phyloP scores from a whole-genome alignment of 2,888 invertebrate genomes.

The Leucoptera coffeella region DNA sequence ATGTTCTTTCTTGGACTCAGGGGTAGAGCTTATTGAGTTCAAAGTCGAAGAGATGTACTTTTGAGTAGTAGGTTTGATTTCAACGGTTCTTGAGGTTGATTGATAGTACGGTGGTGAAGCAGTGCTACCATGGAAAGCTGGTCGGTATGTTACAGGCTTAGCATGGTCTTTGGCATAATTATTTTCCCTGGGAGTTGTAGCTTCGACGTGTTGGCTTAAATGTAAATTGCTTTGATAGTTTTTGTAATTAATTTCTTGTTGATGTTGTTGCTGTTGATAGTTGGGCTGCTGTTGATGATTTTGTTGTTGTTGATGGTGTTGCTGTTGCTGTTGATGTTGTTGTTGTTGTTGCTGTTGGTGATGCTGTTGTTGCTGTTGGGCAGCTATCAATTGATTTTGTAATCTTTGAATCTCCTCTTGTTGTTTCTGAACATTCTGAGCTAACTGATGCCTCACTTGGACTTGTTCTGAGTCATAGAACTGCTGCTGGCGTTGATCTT shows the following conservation, averaged over 20 bases:
- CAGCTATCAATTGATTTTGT: constrained; percentile 27
- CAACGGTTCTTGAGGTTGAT: constrained; percentile 34
- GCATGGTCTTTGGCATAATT: constrained; percentile 36
- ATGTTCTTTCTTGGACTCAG: constrained; percentile 38
- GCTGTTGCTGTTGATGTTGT: constrained; percentile 6
- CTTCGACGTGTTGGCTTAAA: constrained; percentile 23
- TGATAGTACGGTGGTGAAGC: constrained; percentile 28
- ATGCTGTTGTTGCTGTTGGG: constrained; percentile 29
- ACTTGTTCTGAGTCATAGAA: constrained; percentile 29
- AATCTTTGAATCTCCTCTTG: constrained; percentile 46
- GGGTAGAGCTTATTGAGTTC: constrained; percentile 35
- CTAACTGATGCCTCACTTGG: constrained; percentile 32
- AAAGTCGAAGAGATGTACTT: constrained; percentile 40
- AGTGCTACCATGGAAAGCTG: constrained; percentile 20
- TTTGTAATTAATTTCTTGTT: constrained; percentile 11
- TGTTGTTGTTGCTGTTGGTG: constrained; percentile 12
- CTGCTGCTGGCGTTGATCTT: constrained; percentile 26
- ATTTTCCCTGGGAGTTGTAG: constrained; percentile 34
- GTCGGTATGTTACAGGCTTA: constrained; percentile 16
- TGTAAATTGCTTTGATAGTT: constrained; percentile 13
- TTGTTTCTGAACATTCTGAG: constrained; percentile 43
- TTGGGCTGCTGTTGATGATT: constrained; percentile 3
- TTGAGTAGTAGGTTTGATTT: constrained; percentile 44
- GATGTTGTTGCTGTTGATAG: constrained; percentile 1
- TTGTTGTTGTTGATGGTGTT: constrained; percentile 12